Evolutionary conservation across 2,888 invertebrate genomes (phyloP).

Genomic region (Abrostola tripartita): DNA sequence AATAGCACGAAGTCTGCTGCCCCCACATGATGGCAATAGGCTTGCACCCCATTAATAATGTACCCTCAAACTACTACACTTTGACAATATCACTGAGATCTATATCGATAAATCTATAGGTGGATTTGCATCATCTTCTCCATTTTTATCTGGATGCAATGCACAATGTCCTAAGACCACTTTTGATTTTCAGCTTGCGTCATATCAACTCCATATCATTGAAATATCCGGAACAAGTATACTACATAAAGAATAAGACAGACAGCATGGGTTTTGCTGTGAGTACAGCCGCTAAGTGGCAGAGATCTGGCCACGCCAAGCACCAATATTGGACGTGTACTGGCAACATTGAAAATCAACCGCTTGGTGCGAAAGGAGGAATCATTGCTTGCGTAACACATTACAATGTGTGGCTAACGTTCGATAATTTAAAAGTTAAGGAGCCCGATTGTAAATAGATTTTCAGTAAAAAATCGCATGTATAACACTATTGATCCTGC

Average conservation of each 20-base stretch:
- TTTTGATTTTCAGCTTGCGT: conserved; percentile 66
- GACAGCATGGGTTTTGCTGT: conserved; percentile 72
- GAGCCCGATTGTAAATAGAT: conserved; percentile 67
- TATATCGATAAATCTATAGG: too few species aligned
- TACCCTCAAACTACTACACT: too few species aligned
- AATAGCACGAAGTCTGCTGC: too few species aligned
- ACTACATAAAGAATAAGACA: conserved; percentile 63
- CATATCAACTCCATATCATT: conserved; percentile 72
- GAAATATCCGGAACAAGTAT: conserved; percentile 56
- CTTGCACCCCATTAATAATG: too few species aligned
- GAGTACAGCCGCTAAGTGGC: conserved; percentile 72
- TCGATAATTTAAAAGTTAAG: conserved; percentile 73
- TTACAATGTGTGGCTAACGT: conserved; percentile 69
- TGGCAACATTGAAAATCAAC: conserved; percentile 62
- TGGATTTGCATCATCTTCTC: too few species aligned
- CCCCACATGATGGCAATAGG: too few species aligned
- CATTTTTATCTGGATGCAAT: too few species aligned
- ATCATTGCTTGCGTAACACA: conserved; percentile 67
- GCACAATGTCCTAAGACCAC: neutral
- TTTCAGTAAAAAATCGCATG: neutral
- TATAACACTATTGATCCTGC: too few species aligned
- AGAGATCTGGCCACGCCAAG: conserved; percentile 51
- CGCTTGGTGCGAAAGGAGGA: conserved; percentile 56
- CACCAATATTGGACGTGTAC: conserved; percentile 71
- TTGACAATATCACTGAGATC: too few species aligned